Evolutionary conservation across 2,113 vertebrate genomes (phyloP), one percentile per base, ranked within the genome.

Genomic region (Leiothrix lutea): DNA sequence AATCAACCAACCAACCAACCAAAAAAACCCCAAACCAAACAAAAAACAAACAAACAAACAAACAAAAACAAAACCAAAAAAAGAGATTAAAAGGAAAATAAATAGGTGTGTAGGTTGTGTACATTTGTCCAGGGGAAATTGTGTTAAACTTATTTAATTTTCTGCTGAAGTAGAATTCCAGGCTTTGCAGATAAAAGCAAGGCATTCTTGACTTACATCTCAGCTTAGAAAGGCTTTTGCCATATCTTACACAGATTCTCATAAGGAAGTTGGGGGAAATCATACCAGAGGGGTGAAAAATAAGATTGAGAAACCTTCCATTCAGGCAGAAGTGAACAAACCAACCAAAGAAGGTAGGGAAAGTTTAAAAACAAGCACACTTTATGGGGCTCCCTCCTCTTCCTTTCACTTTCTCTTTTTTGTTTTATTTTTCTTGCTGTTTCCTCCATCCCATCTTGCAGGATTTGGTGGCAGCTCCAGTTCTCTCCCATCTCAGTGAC

Each of bases 81-180:
- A 12, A 29, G 2, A 20, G 10, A 6, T 4, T 25, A 11, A 20
- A 16, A 3, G 4, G 3, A 1, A 0, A 3, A 0, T 2, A 48
- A 15, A 35, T 5, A 35, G 5, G 2, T 42, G 9, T 77, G 11
- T 21, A 66, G 67, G 9, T 33, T 4, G 2, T 61, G 13, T 48
- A 33, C 7, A 47, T 75, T 80, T 86, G 6, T 69, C 48, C 48
- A 25, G 31, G 22, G 8, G 19, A 86, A 82, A 64, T 44, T 71
- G 11, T 79, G 29, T 71, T 66, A 71, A 85, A 77, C 8, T 38
- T 20, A 56, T 47, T 22, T 60, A 26, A 47, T 85, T 75, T 90
- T 29, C 48, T 48, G 7, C 14, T 80, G 40, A n/a, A 72, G n/a
- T 7, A 80, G 17, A 7, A 4, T 35, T 75, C 67, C 26, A 18